These are phyloP conservation scores for Phrynocephalus versicolor DNA, from an alignment of 2,113 vertebrate species.

Conservation along the genomic window DNA sequence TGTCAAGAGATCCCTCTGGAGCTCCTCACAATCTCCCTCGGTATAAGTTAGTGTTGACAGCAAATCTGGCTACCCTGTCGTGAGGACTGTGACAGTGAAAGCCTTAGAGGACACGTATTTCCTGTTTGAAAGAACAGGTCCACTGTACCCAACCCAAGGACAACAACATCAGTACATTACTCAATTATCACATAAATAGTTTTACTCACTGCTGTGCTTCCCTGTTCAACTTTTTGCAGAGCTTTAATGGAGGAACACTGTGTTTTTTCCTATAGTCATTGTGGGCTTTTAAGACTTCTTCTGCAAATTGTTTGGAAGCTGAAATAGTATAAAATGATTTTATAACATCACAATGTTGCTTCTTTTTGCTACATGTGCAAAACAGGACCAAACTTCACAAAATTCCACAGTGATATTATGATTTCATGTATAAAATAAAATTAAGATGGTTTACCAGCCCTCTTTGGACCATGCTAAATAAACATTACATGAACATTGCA, in stretches of 20 bases:
- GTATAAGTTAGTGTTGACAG: too few species aligned
- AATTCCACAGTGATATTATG: not conserved
- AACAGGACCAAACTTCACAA: not conserved
- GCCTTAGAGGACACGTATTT: slow-evolving; percentile 12
- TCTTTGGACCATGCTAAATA: not conserved
- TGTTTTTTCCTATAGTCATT: slow-evolving; percentile 92
- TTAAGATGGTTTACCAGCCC: not conserved
- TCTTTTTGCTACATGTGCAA: not conserved
- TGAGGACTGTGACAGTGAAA: not conserved
- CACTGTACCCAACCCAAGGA: not conserved
- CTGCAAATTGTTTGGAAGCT: slow-evolving; percentile 93
- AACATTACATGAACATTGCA: not conserved
- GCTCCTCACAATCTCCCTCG: too few species aligned
- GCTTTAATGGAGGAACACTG: slow-evolving; percentile 85
- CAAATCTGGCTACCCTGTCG: too few species aligned
- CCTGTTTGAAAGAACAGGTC: not conserved
- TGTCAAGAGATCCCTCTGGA: too few species aligned
- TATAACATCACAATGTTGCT: not conserved
- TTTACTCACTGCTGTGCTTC: slow-evolving; percentile 89
- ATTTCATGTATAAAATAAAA: not conserved
- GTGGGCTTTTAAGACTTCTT: slow-evolving; percentile 87
- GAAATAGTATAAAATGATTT: slow-evolving; percentile 48
- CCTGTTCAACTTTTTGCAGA: slow-evolving; percentile 86
- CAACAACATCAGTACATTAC: not conserved
- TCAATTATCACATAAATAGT: slow-evolving; percentile 6